phyloP scores from a whole-genome alignment of 2,888 invertebrate species.

The Nomada ruficornis region DNA sequence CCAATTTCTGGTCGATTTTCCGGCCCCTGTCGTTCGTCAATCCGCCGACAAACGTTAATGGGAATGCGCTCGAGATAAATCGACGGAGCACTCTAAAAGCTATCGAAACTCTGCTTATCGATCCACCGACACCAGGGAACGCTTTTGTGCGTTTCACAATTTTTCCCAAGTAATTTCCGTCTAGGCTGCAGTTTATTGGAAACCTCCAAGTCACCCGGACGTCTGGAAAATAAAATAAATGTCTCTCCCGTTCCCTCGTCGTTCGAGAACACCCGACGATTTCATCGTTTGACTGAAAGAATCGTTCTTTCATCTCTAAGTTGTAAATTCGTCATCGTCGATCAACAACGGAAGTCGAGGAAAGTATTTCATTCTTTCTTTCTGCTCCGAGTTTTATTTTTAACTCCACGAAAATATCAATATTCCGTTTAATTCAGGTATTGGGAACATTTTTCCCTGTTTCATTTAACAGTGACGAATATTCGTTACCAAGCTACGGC shows the following conservation, averaged over 20 bases:
- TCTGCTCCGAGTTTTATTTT: neutral
- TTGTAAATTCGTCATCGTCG: neutral
- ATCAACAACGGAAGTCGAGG: neutral
- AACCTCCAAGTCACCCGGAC: neutral
- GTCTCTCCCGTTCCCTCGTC: neutral
- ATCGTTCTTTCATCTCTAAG: neutral
- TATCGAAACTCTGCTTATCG: constrained; percentile 53
- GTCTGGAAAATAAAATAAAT: neutral
- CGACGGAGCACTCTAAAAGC: constrained; percentile 52
- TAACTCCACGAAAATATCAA: neutral
- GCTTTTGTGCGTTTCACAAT: constrained; percentile 32
- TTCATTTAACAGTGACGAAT: no score
- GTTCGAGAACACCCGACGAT: neutral
- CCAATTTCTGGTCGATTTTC: constrained; percentile 39
- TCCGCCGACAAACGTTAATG: constrained; percentile 50
- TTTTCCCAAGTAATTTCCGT: constrained; percentile 42
- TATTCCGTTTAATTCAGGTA: neutral
- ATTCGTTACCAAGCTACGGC: no score
- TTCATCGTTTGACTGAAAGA: no score
- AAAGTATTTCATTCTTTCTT: neutral
- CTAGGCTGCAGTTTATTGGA: constrained; percentile 20
- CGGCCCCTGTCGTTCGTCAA: constrained; percentile 40
- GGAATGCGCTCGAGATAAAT: constrained; percentile 58
- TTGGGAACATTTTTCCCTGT: no score
- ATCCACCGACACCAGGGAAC: constrained; percentile 36